phyloP scores from a whole-genome alignment of 2,888 invertebrate genomes.

The Caenorhabditis panamensis region DNA sequence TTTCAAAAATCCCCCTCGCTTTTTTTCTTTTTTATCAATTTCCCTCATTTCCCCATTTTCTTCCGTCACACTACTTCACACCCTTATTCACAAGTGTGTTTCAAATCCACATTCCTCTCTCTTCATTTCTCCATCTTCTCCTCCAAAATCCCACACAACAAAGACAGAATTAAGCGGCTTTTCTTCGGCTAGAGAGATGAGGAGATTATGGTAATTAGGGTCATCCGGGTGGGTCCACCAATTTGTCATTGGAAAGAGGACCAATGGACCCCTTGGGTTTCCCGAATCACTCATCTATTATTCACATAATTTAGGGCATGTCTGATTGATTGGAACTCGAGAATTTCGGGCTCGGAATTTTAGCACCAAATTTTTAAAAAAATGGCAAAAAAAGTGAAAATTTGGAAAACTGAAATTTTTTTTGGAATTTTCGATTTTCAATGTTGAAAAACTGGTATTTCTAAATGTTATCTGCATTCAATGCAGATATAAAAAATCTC shows the following conservation, averaged over 20 bases:
- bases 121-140: slow-evolving; percentile 7
- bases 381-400: too few species aligned
- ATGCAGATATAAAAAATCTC: too few species aligned
- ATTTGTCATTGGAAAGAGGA: not conserved
- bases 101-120: not conserved
- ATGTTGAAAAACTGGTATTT: too few species aligned
- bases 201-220: slow-evolving; percentile 39
- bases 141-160: too few species aligned
- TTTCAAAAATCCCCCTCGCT: not conserved
- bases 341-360: not conserved
- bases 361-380: not conserved
- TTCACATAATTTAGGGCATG: not conserved
- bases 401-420: too few species aligned
- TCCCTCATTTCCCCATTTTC: not conserved
- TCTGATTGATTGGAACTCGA: not conserved
- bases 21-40: not conserved
- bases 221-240: not conserved
- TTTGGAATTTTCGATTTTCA: too few species aligned
- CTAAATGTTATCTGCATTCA: too few species aligned
- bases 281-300: not conserved
- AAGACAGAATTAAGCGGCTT: slow-evolving; percentile 12
- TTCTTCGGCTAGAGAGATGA: too few species aligned
- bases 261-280: too few species aligned
- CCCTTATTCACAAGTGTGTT: not conserved
- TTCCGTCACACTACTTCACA: slow-evolving; percentile 1